Evolutionary conservation across 2,797 vertebrate species (phyloP), one percentile per base, ranked within the genome.

Genomic region (Sparus aurata): DNA sequence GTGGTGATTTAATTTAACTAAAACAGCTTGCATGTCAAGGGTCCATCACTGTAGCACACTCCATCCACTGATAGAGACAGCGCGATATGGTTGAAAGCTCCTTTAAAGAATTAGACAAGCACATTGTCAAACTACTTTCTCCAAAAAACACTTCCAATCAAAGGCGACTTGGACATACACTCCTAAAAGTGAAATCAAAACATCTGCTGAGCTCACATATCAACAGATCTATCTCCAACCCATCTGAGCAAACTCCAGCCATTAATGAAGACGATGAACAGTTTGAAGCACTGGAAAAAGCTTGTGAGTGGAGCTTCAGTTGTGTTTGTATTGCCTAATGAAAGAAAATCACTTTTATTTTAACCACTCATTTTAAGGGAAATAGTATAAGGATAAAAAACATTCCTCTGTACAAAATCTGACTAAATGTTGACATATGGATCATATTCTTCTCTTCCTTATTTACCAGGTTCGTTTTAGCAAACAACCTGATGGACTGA

Each of bases 401-500:
- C 16, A 43, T 18, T 12, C 30, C 30, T 34, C 30, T 34, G 30
- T n/a, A 34, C 8, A 49, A 23, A 43, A 64, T 22, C 12, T 0
- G 1, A 43, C 34, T 17, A 15, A 20, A 63, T 54, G 10, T 50
- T 57, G 16, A 22, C 0, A 22, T 18, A 41, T 38, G 18, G 41
- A 55, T 70, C 23, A 52, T 13, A 50, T 57, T 55, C 18, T 20
- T 46, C 17, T 41, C 8, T 10, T 43, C 47, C 12, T 12, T 58
- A 71, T 69, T 58, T 62, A 60, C 20, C 13, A 10, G 9, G 50
- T 55, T 43, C 38, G 45, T 71, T 34, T 8, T 25, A 43, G 13
- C 60, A 59, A 77, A 77, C 17, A 73, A 52, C 22, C 17, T 38
- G 25, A 69, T 58, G 41, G 46, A 27, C 58, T 11, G 9, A 86